Conservation (phyloP, 2,797 vertebrate species). For the Cercopithecus petaurista region DNA sequence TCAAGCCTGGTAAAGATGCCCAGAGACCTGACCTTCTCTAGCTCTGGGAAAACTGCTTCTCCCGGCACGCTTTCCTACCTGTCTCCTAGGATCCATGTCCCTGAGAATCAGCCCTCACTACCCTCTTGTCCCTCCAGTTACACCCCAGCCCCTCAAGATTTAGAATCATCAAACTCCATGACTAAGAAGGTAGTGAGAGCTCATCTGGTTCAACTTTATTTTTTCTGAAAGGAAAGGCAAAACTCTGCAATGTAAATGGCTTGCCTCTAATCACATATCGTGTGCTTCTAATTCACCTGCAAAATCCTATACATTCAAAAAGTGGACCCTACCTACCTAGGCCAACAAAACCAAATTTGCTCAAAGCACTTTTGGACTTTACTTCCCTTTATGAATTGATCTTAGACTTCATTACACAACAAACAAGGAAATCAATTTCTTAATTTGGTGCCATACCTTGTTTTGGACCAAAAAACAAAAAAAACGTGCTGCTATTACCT, state of each 20-base stretch:
- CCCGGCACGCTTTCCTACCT: background rate
- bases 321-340: background rate
- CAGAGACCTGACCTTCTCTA: background rate
- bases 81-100: background rate
- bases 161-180: background rate
- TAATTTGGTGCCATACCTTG: conserved; percentile 66
- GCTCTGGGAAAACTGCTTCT: background rate
- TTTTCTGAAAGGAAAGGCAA: background rate
- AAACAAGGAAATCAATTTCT: conserved; percentile 66
- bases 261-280: background rate
- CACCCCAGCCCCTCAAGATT: background rate
- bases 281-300: background rate
- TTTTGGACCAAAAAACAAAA: background rate
- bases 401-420: conserved; percentile 37
- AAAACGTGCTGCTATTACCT: conserved; percentile 41
- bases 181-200: background rate
- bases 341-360: background rate
- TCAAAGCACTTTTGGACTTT: conserved; percentile 22
- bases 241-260: background rate
- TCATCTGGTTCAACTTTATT: background rate
- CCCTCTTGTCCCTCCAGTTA: background rate
- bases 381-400: conserved; percentile 53
- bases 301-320: background rate
- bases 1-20: background rate
- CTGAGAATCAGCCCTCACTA: background rate